phyloP scores from a whole-genome alignment of 1,140 invertebrate genomes.

The Amphibalanus amphitrite region DNA sequence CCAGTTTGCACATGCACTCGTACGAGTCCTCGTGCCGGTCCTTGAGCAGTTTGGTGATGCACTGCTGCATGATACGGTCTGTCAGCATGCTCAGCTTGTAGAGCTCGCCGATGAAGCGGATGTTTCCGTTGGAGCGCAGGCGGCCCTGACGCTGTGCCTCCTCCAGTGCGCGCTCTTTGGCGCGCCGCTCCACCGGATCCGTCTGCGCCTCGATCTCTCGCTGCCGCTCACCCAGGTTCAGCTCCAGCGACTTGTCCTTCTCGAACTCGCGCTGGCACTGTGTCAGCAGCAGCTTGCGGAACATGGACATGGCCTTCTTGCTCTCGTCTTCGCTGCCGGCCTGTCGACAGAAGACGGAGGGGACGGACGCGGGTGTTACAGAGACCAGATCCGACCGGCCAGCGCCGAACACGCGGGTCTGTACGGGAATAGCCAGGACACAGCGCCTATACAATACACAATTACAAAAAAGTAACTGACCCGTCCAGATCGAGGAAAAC shows the following conservation, averaged over 20 bases:
- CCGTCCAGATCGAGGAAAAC: too few relatives aligned
- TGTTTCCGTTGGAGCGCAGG: constrained; percentile 26
- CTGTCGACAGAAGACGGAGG: constrained; percentile 34
- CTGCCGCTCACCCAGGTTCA: constrained; percentile 33
- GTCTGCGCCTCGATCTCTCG: constrained; percentile 41
- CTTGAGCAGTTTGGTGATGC: constrained; percentile 55
- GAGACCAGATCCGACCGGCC: constrained; percentile 12
- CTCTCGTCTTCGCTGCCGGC: constrained; percentile 14
- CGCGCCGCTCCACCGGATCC: constrained; percentile 17
- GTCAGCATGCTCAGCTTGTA: constrained; percentile 85
- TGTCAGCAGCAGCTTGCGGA: constrained; percentile 60
- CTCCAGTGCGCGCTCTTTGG: constrained; percentile 25
- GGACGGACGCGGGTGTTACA: constrained; percentile 39
- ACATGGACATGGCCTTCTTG: constrained; percentile 33
- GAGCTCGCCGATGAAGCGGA: constrained; percentile 62
- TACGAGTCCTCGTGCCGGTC: constrained; percentile 65
- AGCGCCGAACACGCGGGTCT: too few relatives aligned
- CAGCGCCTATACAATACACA: too few relatives aligned
- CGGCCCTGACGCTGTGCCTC: constrained; percentile 58
- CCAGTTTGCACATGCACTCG: constrained; percentile 78
- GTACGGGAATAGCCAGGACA: too few relatives aligned
- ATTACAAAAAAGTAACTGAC: too few relatives aligned
- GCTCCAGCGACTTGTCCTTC: constrained; percentile 45
- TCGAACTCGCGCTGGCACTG: constrained; percentile 79
- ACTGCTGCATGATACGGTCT: constrained; percentile 70